Evolutionary conservation across 2,888 invertebrate genomes (phyloP).

Genomic region (Amorpha juglandis): DNA sequence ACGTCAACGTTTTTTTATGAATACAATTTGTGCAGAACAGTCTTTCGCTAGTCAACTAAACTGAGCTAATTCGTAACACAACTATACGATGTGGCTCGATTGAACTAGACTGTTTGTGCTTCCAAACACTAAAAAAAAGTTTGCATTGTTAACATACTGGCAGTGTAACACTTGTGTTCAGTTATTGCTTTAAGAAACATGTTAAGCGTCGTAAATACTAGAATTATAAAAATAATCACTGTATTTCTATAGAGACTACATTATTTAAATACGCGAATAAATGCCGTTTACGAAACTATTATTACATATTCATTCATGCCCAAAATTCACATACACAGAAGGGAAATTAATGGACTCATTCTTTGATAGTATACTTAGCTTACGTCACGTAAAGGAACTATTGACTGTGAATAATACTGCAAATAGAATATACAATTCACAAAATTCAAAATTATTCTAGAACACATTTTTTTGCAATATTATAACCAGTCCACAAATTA

Average conservation of each 20-base stretch:
- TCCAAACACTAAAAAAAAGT: background rate
- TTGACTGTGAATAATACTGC: too few relatives aligned
- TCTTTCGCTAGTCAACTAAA: background rate
- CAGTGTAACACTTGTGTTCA: conserved; percentile 18
- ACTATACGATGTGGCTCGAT: background rate
- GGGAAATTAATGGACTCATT: background rate
- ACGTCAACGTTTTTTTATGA: background rate
- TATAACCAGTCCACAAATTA: too few relatives aligned
- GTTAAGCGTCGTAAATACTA: conserved; percentile 19
- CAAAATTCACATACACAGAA: conserved; percentile 9
- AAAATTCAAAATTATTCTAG: too few relatives aligned
- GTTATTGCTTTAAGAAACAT: conserved; percentile 22
- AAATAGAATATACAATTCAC: too few relatives aligned
- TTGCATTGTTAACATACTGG: conserved; percentile 6
- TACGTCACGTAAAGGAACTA: background rate
- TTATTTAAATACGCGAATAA: conserved; percentile 24
- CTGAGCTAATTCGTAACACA: conserved; percentile 6
- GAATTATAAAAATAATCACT: conserved; percentile 22
- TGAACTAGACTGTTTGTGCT: conserved; percentile 11
- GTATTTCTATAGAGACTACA: conserved; percentile 23
- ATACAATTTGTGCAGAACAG: conserved; percentile 17
- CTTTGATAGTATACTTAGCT: background rate
- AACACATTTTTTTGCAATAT: too few relatives aligned
- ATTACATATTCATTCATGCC: conserved; percentile 17
- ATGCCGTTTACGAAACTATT: conserved; percentile 23